phyloP scores from a whole-genome alignment of 2,888 invertebrate genomes.

The Alloscopus bannaensis region DNA sequence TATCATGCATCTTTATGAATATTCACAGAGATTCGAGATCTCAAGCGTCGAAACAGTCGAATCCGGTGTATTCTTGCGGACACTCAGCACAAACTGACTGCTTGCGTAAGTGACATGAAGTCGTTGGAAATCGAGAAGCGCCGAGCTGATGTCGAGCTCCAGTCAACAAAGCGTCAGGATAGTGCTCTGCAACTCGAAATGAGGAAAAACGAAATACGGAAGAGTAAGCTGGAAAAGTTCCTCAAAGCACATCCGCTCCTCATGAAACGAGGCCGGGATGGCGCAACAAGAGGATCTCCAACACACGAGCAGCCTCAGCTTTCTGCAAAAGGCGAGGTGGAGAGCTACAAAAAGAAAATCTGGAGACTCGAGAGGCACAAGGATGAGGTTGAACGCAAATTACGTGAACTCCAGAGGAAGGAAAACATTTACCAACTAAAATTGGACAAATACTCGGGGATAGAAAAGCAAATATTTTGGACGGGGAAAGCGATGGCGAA shows the following conservation, averaged over 20 bases:
- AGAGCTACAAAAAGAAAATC: constrained; percentile 68
- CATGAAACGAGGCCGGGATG: neutral
- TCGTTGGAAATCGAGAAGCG: constrained; percentile 53
- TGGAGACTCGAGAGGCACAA: constrained; percentile 68
- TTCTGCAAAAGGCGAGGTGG: constrained; percentile 41
- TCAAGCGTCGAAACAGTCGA: constrained; percentile 64
- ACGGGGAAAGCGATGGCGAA: constrained; percentile 70
- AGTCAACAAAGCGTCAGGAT: constrained; percentile 65
- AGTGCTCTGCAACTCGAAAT: constrained; percentile 64
- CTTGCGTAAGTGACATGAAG: constrained; percentile 53
- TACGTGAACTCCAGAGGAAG: constrained; percentile 61
- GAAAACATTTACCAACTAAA: constrained; percentile 65
- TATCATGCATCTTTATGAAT: too few species aligned
- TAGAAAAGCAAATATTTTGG: constrained; percentile 70
- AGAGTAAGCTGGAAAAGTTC: constrained; percentile 56
- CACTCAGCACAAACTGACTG: constrained; percentile 51
- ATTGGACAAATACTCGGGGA: constrained; percentile 61
- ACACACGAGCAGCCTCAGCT: neutral
- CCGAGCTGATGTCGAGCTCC: constrained; percentile 63
- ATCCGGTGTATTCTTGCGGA: constrained; percentile 67
- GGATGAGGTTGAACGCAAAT: constrained; percentile 62
- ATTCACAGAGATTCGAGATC: constrained; percentile 59
- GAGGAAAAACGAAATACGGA: constrained; percentile 64
- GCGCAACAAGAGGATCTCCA: neutral
- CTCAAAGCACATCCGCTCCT: constrained; percentile 44